These are phyloP conservation scores for Vulpes ferrilata DNA, from an alignment of 2,113 vertebrate species.

Conservation along the genomic window DNA sequence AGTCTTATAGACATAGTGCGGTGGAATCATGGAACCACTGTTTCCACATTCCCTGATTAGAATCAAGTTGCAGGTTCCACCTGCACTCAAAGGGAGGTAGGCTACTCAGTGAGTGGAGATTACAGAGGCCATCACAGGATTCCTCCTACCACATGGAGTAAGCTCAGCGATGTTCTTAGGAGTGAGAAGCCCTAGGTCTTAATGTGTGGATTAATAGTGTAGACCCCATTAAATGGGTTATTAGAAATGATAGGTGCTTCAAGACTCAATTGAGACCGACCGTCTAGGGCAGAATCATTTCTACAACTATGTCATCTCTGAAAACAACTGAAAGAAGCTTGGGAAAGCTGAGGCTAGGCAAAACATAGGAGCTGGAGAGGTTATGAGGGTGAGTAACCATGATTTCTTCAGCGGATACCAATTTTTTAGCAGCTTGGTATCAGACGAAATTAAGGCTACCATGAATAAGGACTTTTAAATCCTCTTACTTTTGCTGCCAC, in stretches of 20 bases:
- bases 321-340: neutral
- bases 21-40: neutral
- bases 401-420: neutral
- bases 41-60: neutral
- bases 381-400: neutral
- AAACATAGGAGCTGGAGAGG: neutral
- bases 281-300: neutral
- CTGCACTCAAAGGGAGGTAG: neutral
- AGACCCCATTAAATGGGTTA: neutral
- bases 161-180: neutral
- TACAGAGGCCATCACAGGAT: neutral
- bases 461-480: conserved; percentile 49
- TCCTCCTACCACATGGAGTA: neutral
- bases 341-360: neutral
- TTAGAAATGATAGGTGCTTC: neutral
- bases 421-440: neutral
- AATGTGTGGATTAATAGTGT: neutral
- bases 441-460: neutral
- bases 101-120: neutral
- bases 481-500: neutral
- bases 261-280: neutral
- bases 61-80: neutral
- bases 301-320: neutral
- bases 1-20: neutral
- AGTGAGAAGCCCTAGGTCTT: neutral